Conservation (phyloP, 2,888 invertebrate genomes). For the Mesorhabditis spiculigera region DNA sequence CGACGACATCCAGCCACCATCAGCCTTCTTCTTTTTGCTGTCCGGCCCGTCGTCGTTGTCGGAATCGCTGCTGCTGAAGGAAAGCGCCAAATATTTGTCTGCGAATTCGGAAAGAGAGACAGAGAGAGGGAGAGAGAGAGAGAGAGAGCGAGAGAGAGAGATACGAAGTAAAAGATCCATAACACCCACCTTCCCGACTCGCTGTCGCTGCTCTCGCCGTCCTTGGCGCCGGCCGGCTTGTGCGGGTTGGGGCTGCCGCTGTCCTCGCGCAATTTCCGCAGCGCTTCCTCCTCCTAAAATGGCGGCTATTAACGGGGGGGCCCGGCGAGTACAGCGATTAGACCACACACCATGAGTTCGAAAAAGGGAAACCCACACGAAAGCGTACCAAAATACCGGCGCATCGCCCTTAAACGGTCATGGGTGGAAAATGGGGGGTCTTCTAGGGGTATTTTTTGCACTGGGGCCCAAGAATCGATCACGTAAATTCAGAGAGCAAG, state of each 20-base stretch:
- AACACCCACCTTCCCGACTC: constrained; percentile 9
- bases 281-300: constrained; percentile 40
- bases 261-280: constrained; percentile 35
- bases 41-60: background rate
- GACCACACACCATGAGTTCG: background rate
- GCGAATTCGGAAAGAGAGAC: background rate
- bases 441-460: no score
- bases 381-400: constrained; percentile 5
- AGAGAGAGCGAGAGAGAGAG: no score
- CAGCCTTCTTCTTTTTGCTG: background rate
- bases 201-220: constrained; percentile 16
- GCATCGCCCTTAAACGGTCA: background rate
- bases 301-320: background rate
- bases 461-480: no score
- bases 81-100: background rate
- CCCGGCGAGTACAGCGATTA: constrained; percentile 1
- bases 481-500: no score
- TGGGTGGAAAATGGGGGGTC: background rate
- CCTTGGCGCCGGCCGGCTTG: constrained; percentile 40
- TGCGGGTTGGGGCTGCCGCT: constrained; percentile 48
- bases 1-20: background rate
- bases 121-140: background rate
- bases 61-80: background rate
- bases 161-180: no score
- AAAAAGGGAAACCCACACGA: background rate